Evolutionary conservation across 2,797 vertebrate genomes (phyloP).

Genomic region (Platyrinchus mystaceus): DNA sequence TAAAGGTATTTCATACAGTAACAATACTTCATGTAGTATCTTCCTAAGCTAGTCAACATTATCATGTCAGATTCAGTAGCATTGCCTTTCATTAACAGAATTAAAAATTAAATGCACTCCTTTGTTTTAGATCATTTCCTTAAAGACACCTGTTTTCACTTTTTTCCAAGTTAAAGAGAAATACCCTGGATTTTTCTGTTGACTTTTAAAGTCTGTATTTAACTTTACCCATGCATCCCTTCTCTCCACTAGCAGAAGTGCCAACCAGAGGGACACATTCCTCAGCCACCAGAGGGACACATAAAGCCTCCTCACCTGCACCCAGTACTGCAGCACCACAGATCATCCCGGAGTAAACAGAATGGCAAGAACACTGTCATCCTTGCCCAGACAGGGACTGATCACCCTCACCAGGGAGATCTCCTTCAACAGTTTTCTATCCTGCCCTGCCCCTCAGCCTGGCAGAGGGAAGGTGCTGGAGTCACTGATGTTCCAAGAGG

Average conservation of each 20-base stretch:
- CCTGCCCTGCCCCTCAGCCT: no score
- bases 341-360: background rate
- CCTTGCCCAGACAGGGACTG: rapidly evolving
- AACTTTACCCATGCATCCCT: background rate
- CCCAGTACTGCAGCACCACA: rapidly evolving
- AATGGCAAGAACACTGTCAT: background rate
- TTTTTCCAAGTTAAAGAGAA: background rate
- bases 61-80: background rate
- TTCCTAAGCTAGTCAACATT: background rate
- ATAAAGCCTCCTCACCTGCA: background rate
- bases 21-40: background rate
- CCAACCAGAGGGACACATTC: background rate
- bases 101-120: background rate
- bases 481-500: rapidly evolving
- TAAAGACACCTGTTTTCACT: background rate
- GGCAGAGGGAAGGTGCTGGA: background rate
- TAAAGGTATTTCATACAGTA: background rate
- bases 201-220: background rate
- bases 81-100: background rate
- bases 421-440: background rate
- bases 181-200: background rate
- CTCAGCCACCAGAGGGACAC: rapidly evolving
- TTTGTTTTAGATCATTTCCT: background rate
- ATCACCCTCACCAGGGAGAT: background rate
- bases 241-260: background rate